Evolutionary conservation across 2,113 vertebrate genomes (phyloP), one percentile per base, ranked within the genome.

Genomic region (Oophaga pumilio): DNA sequence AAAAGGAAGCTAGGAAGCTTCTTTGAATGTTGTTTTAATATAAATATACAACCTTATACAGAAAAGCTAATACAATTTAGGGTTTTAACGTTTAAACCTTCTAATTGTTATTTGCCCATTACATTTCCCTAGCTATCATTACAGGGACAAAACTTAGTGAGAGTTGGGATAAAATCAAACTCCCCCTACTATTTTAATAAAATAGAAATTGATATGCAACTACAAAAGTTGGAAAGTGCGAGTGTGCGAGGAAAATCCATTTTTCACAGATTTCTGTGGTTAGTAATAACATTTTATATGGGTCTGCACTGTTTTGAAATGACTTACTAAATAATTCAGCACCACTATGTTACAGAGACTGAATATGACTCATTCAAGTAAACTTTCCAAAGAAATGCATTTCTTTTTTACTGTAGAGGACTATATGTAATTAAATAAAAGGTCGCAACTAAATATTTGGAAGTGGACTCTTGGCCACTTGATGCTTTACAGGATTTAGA

Each of bases 361-460:
- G 33, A 43, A 43, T 43, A 12, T 85, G 69, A 74, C 69, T 85
- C 53, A 56, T 53, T 49, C 64, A 74, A 76, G 17, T 85, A 56
- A 59, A 49, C 17, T 59, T 74, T 59, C 69, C 68, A 85, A 12
- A 74, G 53, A 20, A 85, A 73, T 83, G 22, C 12, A 85, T 56
- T 28, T 85, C 28, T 56, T 74, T 49, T 66, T 53, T 64, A 69
- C n/a, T 9, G n/a, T 69, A n/a, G 69, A 28, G 66, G 22, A 60
- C 43, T 81, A 24, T 62, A 17, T 56, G 69, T 84, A 69, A 60
- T 43, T 60, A 66, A 82, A 82, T 60, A 82, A 68, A 66, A 60
- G 33, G 80, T 82, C 80, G 68, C 22, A 69, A 71, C 49, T 69
- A 71, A 50, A 50, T 68, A 84, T 20, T 84, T 69, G 82, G 82